Conservation (phyloP, 2,797 vertebrate genomes). For the Lerista edwardsae region DNA sequence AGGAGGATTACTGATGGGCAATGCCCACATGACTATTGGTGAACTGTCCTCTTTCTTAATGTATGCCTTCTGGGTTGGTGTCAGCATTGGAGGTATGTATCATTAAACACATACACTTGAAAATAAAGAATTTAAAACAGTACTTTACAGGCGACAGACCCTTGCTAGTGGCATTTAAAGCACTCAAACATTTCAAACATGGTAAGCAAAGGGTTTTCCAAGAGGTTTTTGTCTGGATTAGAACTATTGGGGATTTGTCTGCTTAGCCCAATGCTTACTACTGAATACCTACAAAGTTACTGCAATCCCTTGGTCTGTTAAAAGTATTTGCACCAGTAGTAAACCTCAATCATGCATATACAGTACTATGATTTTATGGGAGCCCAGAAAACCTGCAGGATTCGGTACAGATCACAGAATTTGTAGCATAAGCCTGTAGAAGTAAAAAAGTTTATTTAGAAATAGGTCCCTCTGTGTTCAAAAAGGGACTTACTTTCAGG, state of each 20-base stretch:
- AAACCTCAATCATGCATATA: background rate
- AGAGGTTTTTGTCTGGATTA: background rate
- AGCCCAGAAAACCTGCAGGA: background rate
- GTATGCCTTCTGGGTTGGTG: constrained; percentile 98
- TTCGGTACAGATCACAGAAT: background rate
- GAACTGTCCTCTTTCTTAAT: constrained; percentile 96
- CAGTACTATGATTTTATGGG: background rate
- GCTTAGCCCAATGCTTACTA: background rate
- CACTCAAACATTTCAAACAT: background rate
- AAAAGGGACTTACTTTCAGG: no score
- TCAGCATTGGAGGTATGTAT: constrained; percentile 92
- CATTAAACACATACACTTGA: constrained; percentile 24
- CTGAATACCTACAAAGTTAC: background rate
- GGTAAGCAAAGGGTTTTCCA: no score
- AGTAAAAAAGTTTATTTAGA: no score
- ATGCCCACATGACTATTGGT: constrained; percentile 92
- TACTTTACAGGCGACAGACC: background rate
- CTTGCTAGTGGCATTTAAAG: background rate
- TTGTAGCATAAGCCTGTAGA: background rate
- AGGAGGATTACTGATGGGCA: constrained; percentile 92
- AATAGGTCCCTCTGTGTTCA: no score
- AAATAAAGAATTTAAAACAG: background rate
- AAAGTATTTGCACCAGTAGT: background rate
- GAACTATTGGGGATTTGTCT: background rate
- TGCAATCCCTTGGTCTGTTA: background rate